Evolutionary conservation across 2,797 vertebrate genomes (phyloP).

Genomic region (Lacerta bilineata): DNA sequence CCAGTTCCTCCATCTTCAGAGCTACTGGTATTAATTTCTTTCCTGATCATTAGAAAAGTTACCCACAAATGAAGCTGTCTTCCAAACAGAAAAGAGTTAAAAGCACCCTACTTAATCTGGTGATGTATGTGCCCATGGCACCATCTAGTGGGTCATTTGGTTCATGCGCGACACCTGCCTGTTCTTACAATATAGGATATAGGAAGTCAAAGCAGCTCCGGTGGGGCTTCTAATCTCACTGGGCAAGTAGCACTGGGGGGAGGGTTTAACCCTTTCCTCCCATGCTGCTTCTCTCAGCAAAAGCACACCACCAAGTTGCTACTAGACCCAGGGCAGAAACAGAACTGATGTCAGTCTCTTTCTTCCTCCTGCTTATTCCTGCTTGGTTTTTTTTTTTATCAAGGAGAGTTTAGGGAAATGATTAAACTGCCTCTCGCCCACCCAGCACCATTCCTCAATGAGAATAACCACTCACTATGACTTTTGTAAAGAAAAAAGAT

Average conservation of each 20-base stretch:
- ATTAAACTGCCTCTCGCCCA: background rate
- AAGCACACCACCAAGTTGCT: background rate
- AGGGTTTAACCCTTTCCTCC: background rate
- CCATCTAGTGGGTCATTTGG: slow-evolving; percentile 48
- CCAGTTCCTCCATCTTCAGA: background rate
- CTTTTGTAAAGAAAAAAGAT: background rate
- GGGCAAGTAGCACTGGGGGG: background rate
- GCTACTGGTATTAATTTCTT: background rate
- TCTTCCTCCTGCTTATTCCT: background rate
- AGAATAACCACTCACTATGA: background rate
- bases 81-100: background rate
- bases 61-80: background rate
- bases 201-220: background rate
- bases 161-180: background rate
- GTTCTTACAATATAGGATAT: background rate
- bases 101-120: background rate
- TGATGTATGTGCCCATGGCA: background rate
- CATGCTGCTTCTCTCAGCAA: background rate
- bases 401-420: background rate
- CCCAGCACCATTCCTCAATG: background rate
- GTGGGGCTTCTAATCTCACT: background rate
- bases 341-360: background rate
- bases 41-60: background rate
- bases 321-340: background rate
- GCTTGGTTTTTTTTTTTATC: background rate